Conservation (phyloP, 2,113 vertebrate genomes). For the Aphyosemion australe region DNA sequence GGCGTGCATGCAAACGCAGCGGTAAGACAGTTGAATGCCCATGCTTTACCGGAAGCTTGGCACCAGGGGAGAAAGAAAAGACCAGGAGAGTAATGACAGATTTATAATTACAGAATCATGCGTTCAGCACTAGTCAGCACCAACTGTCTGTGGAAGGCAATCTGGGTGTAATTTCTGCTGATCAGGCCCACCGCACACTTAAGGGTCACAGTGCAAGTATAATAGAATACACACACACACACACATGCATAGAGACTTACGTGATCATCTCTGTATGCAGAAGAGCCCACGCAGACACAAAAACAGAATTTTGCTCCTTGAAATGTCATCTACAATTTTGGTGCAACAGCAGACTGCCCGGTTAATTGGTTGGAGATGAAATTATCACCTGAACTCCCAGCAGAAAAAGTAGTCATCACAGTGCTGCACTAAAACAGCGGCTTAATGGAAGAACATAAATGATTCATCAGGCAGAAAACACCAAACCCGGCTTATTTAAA, state of each 20-base stretch:
- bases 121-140: slow-evolving; percentile 54
- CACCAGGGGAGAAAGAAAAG: slow-evolving; percentile 49
- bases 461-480: slow-evolving; percentile 24
- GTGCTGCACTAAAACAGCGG: slow-evolving; percentile 6
- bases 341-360: slow-evolving; percentile 5
- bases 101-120: slow-evolving; percentile 77
- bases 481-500: slow-evolving; percentile 7
- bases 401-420: slow-evolving; percentile 13
- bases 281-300: slow-evolving; percentile 10
- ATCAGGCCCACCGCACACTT: slow-evolving; percentile 50
- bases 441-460: slow-evolving; percentile 2
- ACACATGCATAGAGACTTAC: background rate
- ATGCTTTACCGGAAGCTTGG: slow-evolving; percentile 35
- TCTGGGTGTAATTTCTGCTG: slow-evolving; percentile 70
- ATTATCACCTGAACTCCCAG: slow-evolving; percentile 24
- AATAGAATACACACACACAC: slow-evolving; percentile 5
- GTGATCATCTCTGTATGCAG: slow-evolving; percentile 1
- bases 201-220: slow-evolving; percentile 35
- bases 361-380: slow-evolving; percentile 42
- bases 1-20: slow-evolving; percentile 57
- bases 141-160: slow-evolving; percentile 60
- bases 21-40: slow-evolving; percentile 46
- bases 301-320: slow-evolving; percentile 5
- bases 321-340: slow-evolving; percentile 25
- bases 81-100: slow-evolving; percentile 70